Conservation (phyloP, 2,113 vertebrate genomes). For the Anoplopoma fimbria region DNA sequence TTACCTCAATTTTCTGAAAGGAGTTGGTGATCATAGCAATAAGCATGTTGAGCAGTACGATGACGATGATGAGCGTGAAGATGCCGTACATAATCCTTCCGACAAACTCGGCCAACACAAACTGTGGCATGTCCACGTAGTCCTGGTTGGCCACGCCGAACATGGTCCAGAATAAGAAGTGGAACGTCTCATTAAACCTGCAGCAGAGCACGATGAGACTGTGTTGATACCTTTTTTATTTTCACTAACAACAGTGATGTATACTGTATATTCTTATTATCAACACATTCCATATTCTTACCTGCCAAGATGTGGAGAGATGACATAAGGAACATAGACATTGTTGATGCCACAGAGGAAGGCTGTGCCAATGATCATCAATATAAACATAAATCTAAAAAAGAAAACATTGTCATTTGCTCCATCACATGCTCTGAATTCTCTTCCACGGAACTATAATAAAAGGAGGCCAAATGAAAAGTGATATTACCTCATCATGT, state of each 20-base stretch:
- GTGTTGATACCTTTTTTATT: neutral
- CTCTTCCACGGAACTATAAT: neutral
- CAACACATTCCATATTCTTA: constrained; percentile 53
- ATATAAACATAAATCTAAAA: constrained; percentile 91
- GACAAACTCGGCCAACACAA: constrained; percentile 86
- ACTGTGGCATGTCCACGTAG: constrained; percentile 89
- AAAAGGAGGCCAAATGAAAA: neutral
- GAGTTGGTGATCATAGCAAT: constrained; percentile 96
- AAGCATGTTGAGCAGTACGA: constrained; percentile 93
- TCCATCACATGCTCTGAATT: neutral
- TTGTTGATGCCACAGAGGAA: constrained; percentile 95
- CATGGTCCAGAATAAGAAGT: constrained; percentile 96
- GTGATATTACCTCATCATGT: constrained; percentile 88
- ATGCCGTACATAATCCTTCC: constrained; percentile 89
- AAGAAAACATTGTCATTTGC: neutral
- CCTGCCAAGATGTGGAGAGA: constrained; percentile 88
- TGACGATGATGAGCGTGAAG: constrained; percentile 91
- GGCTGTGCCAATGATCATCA: constrained; percentile 93
- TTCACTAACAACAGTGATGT: neutral
- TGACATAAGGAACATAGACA: constrained; percentile 89
- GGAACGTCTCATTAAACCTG: constrained; percentile 92
- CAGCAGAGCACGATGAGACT: neutral
- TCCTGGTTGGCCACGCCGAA: constrained; percentile 89
- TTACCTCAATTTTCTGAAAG: constrained; percentile 93
- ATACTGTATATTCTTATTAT: neutral